These are phyloP conservation scores for Myodes glareolus DNA, from an alignment of 2,113 vertebrate genomes.

Conservation along the genomic window DNA sequence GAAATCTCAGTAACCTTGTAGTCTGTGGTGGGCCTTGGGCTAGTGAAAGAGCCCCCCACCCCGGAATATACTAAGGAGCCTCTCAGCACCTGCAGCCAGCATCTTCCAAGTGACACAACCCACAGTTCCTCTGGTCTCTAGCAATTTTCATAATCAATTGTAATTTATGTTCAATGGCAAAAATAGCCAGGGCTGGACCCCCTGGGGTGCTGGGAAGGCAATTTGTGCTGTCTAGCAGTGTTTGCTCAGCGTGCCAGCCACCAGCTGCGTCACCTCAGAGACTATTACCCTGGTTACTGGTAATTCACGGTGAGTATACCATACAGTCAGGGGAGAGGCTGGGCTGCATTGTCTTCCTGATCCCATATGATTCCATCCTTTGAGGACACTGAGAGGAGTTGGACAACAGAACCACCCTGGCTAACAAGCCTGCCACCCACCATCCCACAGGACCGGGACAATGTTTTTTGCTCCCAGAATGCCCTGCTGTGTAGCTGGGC, in stretches of 20 bases:
- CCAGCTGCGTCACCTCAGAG: constrained; percentile 69
- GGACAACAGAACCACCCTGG: neutral
- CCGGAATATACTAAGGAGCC: neutral
- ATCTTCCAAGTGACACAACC: constrained; percentile 7
- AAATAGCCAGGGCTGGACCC: constrained; percentile 78
- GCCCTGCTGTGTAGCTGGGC: neutral
- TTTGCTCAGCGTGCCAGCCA: constrained; percentile 66
- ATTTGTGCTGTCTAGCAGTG: constrained; percentile 80
- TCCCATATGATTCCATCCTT: too few relatives aligned
- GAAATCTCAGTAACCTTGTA: neutral
- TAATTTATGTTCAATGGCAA: constrained; percentile 78
- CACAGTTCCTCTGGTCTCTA: constrained; percentile 62
- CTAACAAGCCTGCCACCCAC: neutral
- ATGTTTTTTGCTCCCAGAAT: too few relatives aligned
- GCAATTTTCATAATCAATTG: constrained; percentile 72
- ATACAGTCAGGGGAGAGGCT: constrained; percentile 13
- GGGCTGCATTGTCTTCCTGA: neutral
- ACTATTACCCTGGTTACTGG: constrained; percentile 78
- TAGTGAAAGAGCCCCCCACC: neutral
- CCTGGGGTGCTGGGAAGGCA: constrained; percentile 76
- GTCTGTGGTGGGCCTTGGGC: neutral
- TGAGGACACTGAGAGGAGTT: neutral
- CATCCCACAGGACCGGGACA: neutral
- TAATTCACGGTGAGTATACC: constrained; percentile 59
- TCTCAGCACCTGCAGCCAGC: neutral